phyloP scores from a whole-genome alignment of 1,140 invertebrate genomes.

The Goniozus legneri region DNA sequence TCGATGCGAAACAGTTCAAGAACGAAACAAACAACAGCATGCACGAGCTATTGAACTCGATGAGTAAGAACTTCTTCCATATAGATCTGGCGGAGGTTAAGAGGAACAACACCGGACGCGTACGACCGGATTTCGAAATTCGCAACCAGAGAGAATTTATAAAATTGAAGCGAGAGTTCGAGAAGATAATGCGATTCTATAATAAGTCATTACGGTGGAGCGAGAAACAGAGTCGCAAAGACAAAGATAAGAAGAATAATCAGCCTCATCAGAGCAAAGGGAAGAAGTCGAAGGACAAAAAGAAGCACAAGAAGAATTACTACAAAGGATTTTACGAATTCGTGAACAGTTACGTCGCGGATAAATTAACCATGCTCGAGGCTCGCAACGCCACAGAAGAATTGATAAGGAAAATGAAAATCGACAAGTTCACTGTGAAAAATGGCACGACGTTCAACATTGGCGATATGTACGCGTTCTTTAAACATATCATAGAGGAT shows the following conservation, averaged over 20 bases:
- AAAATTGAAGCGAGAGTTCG: conserved; percentile 48
- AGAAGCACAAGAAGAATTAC: conserved; percentile 35
- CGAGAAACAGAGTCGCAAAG: conserved; percentile 44
- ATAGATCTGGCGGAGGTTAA: conserved; percentile 40
- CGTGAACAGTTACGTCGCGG: conserved; percentile 47
- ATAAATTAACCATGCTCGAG: conserved; percentile 40
- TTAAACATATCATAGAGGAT: conserved; percentile 55
- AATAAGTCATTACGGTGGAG: conserved; percentile 51
- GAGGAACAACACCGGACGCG: conserved; percentile 26
- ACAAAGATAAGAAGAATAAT: conserved; percentile 36
- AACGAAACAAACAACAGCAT: conserved; percentile 46
- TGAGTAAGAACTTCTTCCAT: conserved; percentile 52
- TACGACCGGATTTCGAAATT: conserved; percentile 37
- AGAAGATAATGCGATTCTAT: conserved; percentile 49
- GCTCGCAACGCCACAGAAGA: conserved; percentile 42
- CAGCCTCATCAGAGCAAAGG: conserved; percentile 19
- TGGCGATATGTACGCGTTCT: conserved; percentile 50
- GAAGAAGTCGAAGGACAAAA: conserved; percentile 22
- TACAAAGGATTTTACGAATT: conserved; percentile 52
- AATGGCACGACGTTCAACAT: conserved; percentile 47
- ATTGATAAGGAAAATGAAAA: conserved; percentile 44
- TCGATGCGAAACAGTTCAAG: conserved; percentile 41
- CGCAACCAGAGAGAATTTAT: conserved; percentile 46
- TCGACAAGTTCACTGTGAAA: conserved; percentile 42
- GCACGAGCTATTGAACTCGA: conserved; percentile 49